phyloP scores from a whole-genome alignment of 2,113 vertebrate genomes.

The Anhinga anhinga region DNA sequence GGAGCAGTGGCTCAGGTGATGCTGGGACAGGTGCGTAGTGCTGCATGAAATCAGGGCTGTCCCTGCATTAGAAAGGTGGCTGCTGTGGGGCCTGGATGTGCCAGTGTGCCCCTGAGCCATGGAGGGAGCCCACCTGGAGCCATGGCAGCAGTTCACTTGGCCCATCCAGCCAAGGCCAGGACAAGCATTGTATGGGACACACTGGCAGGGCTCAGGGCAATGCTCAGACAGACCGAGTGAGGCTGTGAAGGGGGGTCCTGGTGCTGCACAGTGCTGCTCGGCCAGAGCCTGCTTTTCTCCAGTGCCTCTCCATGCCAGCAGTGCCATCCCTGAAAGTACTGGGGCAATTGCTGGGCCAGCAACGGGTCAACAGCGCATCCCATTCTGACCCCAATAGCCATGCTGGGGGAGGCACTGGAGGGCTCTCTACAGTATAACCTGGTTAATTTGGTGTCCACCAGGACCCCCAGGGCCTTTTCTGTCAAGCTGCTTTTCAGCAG shows the following conservation, averaged over 20 bases:
- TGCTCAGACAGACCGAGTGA: too few species aligned
- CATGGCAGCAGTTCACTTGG: background rate
- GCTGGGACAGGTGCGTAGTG: background rate
- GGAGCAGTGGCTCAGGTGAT: background rate
- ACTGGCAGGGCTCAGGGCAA: background rate
- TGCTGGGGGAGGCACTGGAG: background rate
- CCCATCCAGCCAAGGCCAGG: accelerated
- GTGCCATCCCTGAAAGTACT: too few species aligned
- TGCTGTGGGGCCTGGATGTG: background rate
- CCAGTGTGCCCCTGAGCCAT: background rate
- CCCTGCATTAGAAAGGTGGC: background rate
- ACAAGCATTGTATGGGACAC: background rate
- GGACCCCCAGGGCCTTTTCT: background rate
- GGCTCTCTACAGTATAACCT: background rate
- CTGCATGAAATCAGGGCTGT: background rate
- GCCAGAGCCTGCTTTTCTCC: too few species aligned
- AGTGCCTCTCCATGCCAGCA: too few species aligned
- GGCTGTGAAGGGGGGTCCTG: too few species aligned
- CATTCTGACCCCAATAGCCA: background rate
- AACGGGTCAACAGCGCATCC: background rate
- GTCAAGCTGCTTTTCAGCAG: too few species aligned
- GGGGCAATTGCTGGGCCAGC: background rate
- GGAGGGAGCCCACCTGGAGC: background rate
- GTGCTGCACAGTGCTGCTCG: too few species aligned
- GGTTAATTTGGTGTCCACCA: background rate